Conservation (phyloP, 2,113 vertebrate genomes). For the Cygnus atratus region DNA sequence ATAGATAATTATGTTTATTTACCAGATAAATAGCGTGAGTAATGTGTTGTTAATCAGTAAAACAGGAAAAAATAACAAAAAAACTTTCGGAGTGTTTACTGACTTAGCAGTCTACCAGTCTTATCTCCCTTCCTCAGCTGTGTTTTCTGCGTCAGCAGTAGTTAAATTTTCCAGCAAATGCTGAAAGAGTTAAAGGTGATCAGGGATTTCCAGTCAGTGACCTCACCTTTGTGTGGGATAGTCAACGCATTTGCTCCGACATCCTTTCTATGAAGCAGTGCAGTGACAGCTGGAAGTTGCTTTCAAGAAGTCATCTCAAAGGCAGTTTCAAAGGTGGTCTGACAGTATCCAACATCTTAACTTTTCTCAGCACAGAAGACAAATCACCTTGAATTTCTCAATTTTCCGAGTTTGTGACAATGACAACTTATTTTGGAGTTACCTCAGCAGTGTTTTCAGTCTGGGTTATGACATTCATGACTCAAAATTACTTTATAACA, state of each 20-base stretch:
- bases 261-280: constrained; percentile 6
- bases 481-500: constrained; percentile 40
- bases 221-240: constrained; percentile 54
- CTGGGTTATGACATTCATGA: constrained; percentile 28
- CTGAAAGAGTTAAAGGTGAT: constrained; percentile 29
- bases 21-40: neutral
- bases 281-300: constrained; percentile 17
- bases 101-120: constrained; percentile 40
- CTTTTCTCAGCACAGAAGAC: neutral
- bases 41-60: constrained; percentile 3
- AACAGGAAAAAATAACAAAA: constrained; percentile 43
- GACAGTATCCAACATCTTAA: neutral
- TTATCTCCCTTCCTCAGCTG: constrained; percentile 79
- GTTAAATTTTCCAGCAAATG: constrained; percentile 75
- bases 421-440: constrained; percentile 36
- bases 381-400: neutral
- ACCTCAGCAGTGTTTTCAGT: neutral
- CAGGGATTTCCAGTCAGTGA: constrained; percentile 74
- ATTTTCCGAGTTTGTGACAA: neutral
- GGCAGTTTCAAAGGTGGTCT: neutral
- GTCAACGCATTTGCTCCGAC: neutral
- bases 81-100: constrained; percentile 51
- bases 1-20: neutral
- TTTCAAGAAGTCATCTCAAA: constrained; percentile 12
- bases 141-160: constrained; percentile 78